Evolutionary conservation across 2,113 vertebrate species (phyloP).

Genomic region (Trinectes maculatus): DNA sequence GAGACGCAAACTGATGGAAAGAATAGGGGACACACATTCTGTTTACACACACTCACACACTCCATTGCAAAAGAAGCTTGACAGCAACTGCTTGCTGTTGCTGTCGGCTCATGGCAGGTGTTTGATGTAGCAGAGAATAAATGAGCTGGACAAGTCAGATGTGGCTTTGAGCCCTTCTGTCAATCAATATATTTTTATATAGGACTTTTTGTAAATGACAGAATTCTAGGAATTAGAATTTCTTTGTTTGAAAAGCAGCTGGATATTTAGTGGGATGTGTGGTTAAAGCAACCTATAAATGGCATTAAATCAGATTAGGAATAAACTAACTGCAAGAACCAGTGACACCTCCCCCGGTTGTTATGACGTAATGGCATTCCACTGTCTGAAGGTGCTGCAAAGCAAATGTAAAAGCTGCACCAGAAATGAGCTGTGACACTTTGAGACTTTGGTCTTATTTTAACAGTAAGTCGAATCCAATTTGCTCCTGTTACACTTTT

Average conservation of each 20-base stretch:
- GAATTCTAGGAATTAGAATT: neutral
- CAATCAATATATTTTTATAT: slow-evolving; percentile 10
- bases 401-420: neutral
- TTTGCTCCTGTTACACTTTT: too few relatives aligned
- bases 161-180: slow-evolving; percentile 4
- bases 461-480: too few relatives aligned
- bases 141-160: slow-evolving; percentile 13
- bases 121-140: slow-evolving; percentile 16
- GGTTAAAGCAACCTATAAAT: slow-evolving; percentile 4
- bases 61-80: slow-evolving; percentile 2
- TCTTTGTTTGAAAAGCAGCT: neutral
- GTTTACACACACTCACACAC: neutral
- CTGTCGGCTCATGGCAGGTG: slow-evolving; percentile 17
- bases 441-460: too few relatives aligned
- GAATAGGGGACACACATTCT: neutral
- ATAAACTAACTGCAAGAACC: slow-evolving; percentile 12
- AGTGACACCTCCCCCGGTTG: slow-evolving; percentile 10
- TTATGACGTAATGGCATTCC: neutral
- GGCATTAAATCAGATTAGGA: slow-evolving; percentile 1
- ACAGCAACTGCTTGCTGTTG: slow-evolving; percentile 3
- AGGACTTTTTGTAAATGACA: slow-evolving; percentile 16
- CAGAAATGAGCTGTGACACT: too few relatives aligned
- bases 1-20: slow-evolving; percentile 31
- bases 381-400: neutral
- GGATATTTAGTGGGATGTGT: neutral